These are phyloP conservation scores for Meteorus sp. DNA, from an alignment of 1,140 invertebrate species.

Conservation along the genomic window DNA sequence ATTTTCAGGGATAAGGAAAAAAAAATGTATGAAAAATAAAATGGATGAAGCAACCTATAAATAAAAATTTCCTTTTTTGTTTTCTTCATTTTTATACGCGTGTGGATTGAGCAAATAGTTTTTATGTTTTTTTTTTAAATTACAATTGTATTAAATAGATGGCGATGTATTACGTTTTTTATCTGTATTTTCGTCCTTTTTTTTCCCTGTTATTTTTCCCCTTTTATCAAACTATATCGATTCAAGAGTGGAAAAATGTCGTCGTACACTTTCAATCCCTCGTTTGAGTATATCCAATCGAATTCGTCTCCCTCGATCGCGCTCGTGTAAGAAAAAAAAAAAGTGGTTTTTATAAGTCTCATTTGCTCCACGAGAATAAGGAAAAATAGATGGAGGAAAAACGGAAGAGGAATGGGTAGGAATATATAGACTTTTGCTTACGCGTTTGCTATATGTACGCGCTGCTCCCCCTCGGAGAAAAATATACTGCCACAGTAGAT, in stretches of 20 bases:
- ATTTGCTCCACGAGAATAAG: constrained; percentile 8
- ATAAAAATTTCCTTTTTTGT: too few relatives aligned
- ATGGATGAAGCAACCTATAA: neutral
- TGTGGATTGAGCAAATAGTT: too few relatives aligned
- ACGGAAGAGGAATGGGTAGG: too few relatives aligned
- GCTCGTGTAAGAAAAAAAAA: neutral
- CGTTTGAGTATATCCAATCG: neutral
- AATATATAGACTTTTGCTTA: too few relatives aligned
- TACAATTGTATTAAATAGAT: too few relatives aligned
- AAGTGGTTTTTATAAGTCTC: constrained; percentile 22
- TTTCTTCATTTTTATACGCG: too few relatives aligned
- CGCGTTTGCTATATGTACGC: too few relatives aligned
- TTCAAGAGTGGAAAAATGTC: constrained; percentile 7
- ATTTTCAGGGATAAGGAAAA: neutral
- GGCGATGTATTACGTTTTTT: too few relatives aligned
- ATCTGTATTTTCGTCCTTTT: too few relatives aligned
- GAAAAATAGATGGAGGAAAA: constrained; percentile 17
- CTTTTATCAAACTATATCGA: too few relatives aligned
- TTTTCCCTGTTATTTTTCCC: too few relatives aligned
- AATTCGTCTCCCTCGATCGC: constrained; percentile 3
- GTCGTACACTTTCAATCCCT: constrained; percentile 15
- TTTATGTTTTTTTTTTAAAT: too few relatives aligned
- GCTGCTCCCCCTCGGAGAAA: neutral
- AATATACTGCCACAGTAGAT: neutral
- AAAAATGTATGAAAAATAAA: neutral